Percentiles rank a stretch among this genome's conserved stretches.
phyloP scores from a whole-genome alignment of 2,113 vertebrate genomes.

The Serilophus lunatus region DNA sequence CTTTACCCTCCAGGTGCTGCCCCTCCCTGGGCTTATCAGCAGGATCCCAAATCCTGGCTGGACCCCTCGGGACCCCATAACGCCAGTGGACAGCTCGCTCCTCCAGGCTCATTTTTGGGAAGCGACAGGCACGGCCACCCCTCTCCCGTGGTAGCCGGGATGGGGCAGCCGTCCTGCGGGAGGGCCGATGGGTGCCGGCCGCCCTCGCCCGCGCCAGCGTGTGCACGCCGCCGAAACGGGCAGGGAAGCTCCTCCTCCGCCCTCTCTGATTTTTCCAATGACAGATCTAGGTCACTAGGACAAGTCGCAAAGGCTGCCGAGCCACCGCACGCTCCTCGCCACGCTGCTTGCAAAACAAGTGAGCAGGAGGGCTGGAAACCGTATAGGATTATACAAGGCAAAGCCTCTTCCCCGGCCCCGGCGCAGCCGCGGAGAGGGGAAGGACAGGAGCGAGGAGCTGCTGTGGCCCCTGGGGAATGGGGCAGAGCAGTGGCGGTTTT shows the following conservation, averaged over 20 bases:
- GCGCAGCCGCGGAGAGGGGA: not conserved
- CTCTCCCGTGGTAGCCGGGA: rapidly evolving
- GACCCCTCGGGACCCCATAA: not conserved
- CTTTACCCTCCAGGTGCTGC: not conserved
- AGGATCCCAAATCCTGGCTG: not conserved
- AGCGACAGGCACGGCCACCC: rapidly evolving
- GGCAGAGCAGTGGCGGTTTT: not conserved
- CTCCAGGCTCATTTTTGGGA: not conserved
- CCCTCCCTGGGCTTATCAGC: rapidly evolving
- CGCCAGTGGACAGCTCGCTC: rapidly evolving
- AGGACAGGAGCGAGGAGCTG: not conserved
- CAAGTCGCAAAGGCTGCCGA: constrained; percentile 50
- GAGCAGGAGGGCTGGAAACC: constrained; percentile 32
- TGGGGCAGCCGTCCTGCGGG: not conserved
- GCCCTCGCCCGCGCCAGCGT: not conserved
- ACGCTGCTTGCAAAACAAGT: constrained; percentile 44
- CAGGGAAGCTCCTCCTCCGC: constrained; percentile 46
- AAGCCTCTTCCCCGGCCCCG: not conserved
- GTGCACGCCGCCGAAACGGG: constrained; percentile 11
- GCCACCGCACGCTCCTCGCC: constrained; percentile 53
- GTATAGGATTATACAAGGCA: constrained; percentile 42
- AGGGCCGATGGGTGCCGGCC: not conserved
- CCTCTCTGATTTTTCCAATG: constrained; percentile 62
- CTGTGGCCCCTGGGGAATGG: not conserved
- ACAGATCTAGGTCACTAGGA: constrained; percentile 71